Conservation (phyloP, 2,888 invertebrate species). For the Callyntrura guangdongensis region DNA sequence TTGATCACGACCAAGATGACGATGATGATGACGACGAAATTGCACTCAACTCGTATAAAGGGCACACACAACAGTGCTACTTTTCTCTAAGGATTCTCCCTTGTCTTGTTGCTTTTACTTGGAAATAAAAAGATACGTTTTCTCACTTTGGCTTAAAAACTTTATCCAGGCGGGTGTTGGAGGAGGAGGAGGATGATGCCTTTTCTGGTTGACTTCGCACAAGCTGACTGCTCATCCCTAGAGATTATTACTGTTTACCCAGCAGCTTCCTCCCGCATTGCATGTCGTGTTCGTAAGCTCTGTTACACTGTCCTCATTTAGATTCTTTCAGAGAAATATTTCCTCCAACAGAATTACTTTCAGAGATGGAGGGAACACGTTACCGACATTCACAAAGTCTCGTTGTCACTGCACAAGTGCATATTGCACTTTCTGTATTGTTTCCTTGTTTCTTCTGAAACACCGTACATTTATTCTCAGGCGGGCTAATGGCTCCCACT, state of each 20-base stretch:
- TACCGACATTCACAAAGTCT: not conserved
- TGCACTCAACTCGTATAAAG: slow-evolving; percentile 20
- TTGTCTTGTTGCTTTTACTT: slow-evolving; percentile 45
- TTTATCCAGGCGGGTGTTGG: slow-evolving; percentile 46
- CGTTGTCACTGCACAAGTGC: slow-evolving; percentile 3
- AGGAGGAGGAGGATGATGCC: slow-evolving; percentile 21
- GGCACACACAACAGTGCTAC: not conserved
- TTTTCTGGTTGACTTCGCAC: slow-evolving; percentile 64
- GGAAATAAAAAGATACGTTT: slow-evolving; percentile 34
- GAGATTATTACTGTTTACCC: slow-evolving; percentile 84
- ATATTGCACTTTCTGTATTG: slow-evolving; percentile 29
- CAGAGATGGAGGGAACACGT: not conserved
- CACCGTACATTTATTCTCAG: not conserved
- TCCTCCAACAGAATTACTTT: slow-evolving; percentile 24
- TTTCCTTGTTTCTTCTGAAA: slow-evolving; percentile 21
- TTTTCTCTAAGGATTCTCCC: slow-evolving; percentile 30
- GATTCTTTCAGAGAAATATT: slow-evolving; percentile 24
- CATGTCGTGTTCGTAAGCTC: not conserved
- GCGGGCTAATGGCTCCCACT: not conserved
- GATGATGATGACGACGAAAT: slow-evolving; percentile 48
- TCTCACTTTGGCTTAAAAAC: slow-evolving; percentile 61
- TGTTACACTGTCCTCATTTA: not conserved
- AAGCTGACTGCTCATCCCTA: slow-evolving; percentile 82
- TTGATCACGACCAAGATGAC: slow-evolving; percentile 41
- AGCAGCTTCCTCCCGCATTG: slow-evolving; percentile 53